Evolutionary conservation across 2,797 vertebrate species (phyloP).

Genomic region (Halcyon chelicuti): DNA sequence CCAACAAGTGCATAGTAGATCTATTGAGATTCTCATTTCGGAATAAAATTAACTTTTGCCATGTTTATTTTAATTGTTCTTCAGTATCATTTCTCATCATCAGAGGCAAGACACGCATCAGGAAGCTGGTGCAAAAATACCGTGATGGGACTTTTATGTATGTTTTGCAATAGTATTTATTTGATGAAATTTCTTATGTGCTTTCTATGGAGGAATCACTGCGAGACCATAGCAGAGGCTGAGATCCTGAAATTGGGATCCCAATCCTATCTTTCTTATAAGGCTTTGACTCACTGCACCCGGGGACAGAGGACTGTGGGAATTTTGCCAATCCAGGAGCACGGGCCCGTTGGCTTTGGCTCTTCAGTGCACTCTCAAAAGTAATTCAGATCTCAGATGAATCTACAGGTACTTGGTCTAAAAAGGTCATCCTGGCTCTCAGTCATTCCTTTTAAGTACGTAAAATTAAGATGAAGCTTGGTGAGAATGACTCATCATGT

Average conservation of each 20-base stretch:
- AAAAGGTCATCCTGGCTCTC: slow-evolving; percentile 5
- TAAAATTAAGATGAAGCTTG: not conserved
- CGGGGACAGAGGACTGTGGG: not conserved
- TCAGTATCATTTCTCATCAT: not conserved
- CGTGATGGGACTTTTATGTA: not conserved
- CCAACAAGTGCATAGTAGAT: not conserved
- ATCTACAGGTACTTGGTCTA: not conserved
- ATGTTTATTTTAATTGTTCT: not conserved
- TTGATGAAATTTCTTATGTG: not conserved
- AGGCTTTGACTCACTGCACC: not conserved
- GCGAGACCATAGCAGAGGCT: not conserved
- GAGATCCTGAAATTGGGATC: not conserved
- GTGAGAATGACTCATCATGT: not conserved
- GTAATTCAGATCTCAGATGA: not conserved
- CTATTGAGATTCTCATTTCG: not conserved
- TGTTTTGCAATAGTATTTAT: not conserved
- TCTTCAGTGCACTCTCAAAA: not conserved
- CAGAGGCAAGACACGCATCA: not conserved
- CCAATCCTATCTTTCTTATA: not conserved
- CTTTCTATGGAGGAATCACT: not conserved
- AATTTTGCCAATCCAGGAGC: not conserved
- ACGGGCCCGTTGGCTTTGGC: not conserved
- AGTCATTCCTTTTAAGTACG: not conserved
- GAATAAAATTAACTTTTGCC: not conserved
- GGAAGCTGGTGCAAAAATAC: not conserved